Evolutionary conservation across 1,140 invertebrate species (phyloP), one percentile per base, ranked within the genome.

Genomic region (Nixonia krombeini): DNA sequence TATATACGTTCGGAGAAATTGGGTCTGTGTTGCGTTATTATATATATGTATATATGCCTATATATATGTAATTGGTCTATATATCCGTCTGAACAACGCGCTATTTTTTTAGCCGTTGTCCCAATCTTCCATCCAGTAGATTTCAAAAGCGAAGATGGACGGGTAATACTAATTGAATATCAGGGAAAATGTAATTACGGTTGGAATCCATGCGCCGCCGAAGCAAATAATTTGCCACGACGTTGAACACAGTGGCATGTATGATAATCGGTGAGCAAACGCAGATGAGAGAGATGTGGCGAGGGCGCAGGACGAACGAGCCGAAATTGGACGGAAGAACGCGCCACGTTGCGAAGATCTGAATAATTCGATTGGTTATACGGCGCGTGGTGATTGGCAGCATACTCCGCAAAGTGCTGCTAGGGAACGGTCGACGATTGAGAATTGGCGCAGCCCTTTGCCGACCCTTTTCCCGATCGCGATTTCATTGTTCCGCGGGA

Each of bases 161-260:
- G 75, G 76, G 65, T 79, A 83, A 82, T 84, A 81, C 78, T 85
- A 85, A 85, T 85, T 84, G 81, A 85, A 85, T 85, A 85, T 85
- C 82, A 80, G 75, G 76, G 81, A 69, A 81, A 84, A 84, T 82
- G 82, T 85, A 85, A 85, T 85, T 84, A 85, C 80, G 79, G 76
- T 80, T 80, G 79, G 79, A 84, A 85, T 85, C 85, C 81, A 84
- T 83, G 84, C 81, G 84, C 79, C 81, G 81, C 49, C 74, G 81
- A 76, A 84, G 82, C 82, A 84, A 84, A 85, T 85, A 84, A 85
- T 84, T 84, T 80, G 82, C 78, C 71, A 79, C 75, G 73, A 75
- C 76, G 72, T 72, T 74, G 70, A 81, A 76, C 76, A 82, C 76
- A 79, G 77, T 75, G 75, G 73, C 62, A 58, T 75, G 49, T 73